A percentile compares a stretch with the other conserved stretches of the same genome.
Conservation (phyloP, 2,888 invertebrate species). For the Drosophila merina region DNA sequence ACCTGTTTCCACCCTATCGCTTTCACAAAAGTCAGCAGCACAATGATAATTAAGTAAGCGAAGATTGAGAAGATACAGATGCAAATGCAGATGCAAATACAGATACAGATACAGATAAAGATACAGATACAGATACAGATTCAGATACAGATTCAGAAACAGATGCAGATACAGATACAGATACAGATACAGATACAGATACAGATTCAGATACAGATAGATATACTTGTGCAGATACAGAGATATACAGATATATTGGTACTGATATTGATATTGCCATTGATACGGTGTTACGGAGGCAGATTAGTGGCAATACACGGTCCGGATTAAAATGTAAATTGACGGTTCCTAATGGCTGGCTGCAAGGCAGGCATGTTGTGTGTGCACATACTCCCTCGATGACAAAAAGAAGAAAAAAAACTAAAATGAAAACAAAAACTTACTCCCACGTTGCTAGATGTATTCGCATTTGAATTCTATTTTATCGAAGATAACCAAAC, state of each 20-base stretch:
- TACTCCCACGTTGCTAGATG: slow-evolving; percentile 39
- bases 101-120: slow-evolving; percentile 18
- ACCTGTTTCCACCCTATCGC: slow-evolving; percentile 75
- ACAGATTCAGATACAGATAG: slow-evolving; percentile 21
- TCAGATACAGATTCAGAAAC: slow-evolving; percentile 14
- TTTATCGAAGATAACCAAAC: slow-evolving; percentile 48
- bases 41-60: slow-evolving; percentile 67
- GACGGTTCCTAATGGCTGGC: slow-evolving; percentile 76
- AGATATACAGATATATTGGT: slow-evolving; percentile 5
- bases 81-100: slow-evolving; percentile 19
- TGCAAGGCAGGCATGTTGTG: slow-evolving; percentile 69
- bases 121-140: slow-evolving; percentile 21
- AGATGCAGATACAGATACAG: slow-evolving; percentile 26
- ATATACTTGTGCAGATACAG: slow-evolving; percentile 19
- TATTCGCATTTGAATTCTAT: slow-evolving; percentile 47
- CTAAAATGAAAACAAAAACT: slow-evolving; percentile 5
- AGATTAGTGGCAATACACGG: slow-evolving; percentile 47
- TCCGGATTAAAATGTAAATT: slow-evolving; percentile 54
- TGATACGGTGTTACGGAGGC: slow-evolving; percentile 17
- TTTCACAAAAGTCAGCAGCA: slow-evolving; percentile 77
- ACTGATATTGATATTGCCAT: slow-evolving; percentile 12
- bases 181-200: slow-evolving; percentile 29
- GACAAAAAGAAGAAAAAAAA: slow-evolving; percentile 6
- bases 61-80: slow-evolving; percentile 13
- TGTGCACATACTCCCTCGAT: slow-evolving; percentile 54